phyloP scores from a whole-genome alignment of 2,888 invertebrate genomes.

The Amphimallon solstitiale region DNA sequence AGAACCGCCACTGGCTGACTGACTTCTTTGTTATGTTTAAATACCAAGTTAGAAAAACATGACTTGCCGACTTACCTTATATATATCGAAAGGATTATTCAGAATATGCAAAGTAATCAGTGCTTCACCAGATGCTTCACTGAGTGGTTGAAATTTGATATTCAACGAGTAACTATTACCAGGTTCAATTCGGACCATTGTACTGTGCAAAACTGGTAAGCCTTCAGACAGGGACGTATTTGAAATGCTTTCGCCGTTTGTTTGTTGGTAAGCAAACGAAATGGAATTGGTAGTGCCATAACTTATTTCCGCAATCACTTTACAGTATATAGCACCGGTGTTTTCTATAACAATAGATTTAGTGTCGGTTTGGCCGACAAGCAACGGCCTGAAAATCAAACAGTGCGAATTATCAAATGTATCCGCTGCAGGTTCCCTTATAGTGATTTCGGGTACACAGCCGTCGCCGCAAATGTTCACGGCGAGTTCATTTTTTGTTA shows the following conservation, averaged over 20 bases:
- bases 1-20: no score
- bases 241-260: neutral
- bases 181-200: constrained; percentile 53
- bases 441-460: constrained; percentile 61
- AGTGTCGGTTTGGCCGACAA: constrained; percentile 49
- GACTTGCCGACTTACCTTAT: constrained; percentile 53
- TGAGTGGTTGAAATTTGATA: constrained; percentile 57
- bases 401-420: constrained; percentile 44
- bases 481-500: constrained; percentile 40
- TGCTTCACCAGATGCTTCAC: constrained; percentile 49
- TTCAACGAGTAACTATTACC: constrained; percentile 52
- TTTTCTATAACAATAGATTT: constrained; percentile 59
- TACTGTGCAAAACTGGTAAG: constrained; percentile 38
- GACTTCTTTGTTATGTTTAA: no score
- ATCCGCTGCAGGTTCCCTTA: constrained; percentile 56
- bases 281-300: constrained; percentile 50
- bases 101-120: constrained; percentile 63
- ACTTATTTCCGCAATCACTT: constrained; percentile 59
- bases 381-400: constrained; percentile 58
- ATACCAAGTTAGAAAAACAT: no score
- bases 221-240: no score
- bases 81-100: constrained; percentile 69
- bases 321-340: constrained; percentile 58
- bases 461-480: constrained; percentile 61
- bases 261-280: constrained; percentile 19